Conservation (phyloP, 2,888 invertebrate genomes). For the Limnephilus auricula region DNA sequence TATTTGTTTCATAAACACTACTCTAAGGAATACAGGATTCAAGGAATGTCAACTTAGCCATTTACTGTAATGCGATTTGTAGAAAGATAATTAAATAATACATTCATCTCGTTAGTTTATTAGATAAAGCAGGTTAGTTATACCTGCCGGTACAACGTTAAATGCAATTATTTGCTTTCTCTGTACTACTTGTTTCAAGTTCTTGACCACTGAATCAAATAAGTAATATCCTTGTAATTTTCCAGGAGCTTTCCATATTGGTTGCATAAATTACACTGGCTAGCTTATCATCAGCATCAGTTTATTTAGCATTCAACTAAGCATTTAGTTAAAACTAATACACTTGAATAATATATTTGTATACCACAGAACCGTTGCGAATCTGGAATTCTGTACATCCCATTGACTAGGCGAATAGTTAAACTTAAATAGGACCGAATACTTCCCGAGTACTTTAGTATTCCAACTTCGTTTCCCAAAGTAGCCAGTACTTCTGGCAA, state of each 20-base stretch:
- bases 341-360: not conserved
- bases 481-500: not conserved
- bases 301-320: not conserved
- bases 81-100: not conserved
- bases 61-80: not conserved
- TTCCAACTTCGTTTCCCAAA: slow-evolving; percentile 27
- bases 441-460: slow-evolving; percentile 40
- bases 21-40: not conserved
- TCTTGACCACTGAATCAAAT: not conserved
- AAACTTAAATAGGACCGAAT: slow-evolving; percentile 28
- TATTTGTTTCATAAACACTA: not conserved
- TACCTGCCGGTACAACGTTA: not conserved
- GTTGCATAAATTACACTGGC: not conserved
- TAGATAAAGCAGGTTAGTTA: not conserved
- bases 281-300: not conserved
- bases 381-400: slow-evolving; percentile 28
- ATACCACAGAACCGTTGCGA: not conserved
- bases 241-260: not conserved
- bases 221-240: not conserved
- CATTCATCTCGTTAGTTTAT: not conserved
- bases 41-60: not conserved
- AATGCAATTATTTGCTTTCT: not conserved
- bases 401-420: slow-evolving; percentile 42
- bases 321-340: not conserved
- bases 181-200: not conserved